Evolutionary conservation across 2,888 invertebrate species (phyloP).

Genomic region (Scelioninae gen. 1): DNA sequence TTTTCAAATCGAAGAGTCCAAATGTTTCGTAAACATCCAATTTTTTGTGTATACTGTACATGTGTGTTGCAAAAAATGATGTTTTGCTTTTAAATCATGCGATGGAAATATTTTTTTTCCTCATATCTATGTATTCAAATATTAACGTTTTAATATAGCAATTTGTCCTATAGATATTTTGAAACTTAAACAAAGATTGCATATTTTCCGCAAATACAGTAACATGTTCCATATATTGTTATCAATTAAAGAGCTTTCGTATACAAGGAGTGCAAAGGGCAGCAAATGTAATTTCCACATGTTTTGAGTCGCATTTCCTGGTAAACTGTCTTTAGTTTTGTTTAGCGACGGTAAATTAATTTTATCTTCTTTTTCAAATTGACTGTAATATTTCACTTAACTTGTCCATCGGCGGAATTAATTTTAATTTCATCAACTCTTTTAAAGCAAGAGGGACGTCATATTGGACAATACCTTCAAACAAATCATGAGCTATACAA

Average conservation of each 20-base stretch:
- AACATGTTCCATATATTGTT: background rate
- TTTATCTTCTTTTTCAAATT: conserved; percentile 11
- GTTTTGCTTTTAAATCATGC: conserved; percentile 63
- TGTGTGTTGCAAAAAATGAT: conserved; percentile 53
- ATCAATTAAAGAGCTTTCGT: background rate
- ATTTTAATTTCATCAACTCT: background rate
- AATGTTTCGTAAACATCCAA: conserved; percentile 64
- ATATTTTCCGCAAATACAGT: background rate
- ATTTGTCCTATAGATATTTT: too few relatives aligned
- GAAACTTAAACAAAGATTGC: background rate
- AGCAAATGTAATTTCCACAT: conserved; percentile 62
- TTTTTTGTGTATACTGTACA: conserved; percentile 45
- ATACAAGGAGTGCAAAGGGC: conserved; percentile 54
- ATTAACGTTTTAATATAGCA: too few relatives aligned
- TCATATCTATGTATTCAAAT: too few relatives aligned
- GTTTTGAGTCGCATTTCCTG: conserved; percentile 66
- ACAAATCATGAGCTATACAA: too few relatives aligned
- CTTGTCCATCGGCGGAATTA: conserved; percentile 16
- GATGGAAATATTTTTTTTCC: too few relatives aligned
- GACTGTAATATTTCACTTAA: conserved; percentile 11
- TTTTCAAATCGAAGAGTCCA: conserved; percentile 71
- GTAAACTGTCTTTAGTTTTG: conserved; percentile 27
- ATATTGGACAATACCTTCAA: too few relatives aligned
- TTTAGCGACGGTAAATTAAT: conserved; percentile 8
- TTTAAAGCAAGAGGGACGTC: too few relatives aligned